Evolutionary conservation across 2,797 vertebrate genomes (phyloP).

Genomic region (Delichon dasypus): DNA sequence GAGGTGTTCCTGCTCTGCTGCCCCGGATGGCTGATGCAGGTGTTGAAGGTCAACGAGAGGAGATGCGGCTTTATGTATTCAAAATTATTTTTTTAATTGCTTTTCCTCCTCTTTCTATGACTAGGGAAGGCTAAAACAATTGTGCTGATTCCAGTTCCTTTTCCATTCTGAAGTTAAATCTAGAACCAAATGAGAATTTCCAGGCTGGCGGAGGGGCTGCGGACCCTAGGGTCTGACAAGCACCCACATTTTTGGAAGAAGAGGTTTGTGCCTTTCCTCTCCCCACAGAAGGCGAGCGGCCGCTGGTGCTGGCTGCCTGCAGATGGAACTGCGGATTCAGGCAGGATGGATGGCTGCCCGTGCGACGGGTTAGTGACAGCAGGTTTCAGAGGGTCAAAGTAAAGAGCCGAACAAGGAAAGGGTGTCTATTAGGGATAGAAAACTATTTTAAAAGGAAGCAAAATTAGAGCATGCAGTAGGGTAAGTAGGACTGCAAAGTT

Average conservation of each 20-base stretch:
- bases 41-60: background rate
- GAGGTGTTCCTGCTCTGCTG: background rate
- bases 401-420: background rate
- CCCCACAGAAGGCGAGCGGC: accelerated
- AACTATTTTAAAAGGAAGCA: slow-evolving; percentile 49
- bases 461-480: slow-evolving; percentile 45
- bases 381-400: background rate
- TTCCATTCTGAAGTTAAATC: slow-evolving; percentile 30
- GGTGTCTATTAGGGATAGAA: slow-evolving; percentile 6
- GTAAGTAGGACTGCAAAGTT: slow-evolving; percentile 52
- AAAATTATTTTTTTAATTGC: background rate
- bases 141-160: background rate
- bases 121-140: slow-evolving; percentile 23
- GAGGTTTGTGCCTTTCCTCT: background rate
- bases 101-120: background rate
- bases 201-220: background rate
- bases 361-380: background rate
- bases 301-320: background rate
- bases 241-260: accelerated
- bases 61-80: background rate
- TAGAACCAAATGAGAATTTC: slow-evolving; percentile 17
- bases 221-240: background rate
- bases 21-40: accelerated
- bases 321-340: background rate
- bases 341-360: background rate